phyloP scores from a whole-genome alignment of 2,113 vertebrate species.

The Heteronetta atricapilla region DNA sequence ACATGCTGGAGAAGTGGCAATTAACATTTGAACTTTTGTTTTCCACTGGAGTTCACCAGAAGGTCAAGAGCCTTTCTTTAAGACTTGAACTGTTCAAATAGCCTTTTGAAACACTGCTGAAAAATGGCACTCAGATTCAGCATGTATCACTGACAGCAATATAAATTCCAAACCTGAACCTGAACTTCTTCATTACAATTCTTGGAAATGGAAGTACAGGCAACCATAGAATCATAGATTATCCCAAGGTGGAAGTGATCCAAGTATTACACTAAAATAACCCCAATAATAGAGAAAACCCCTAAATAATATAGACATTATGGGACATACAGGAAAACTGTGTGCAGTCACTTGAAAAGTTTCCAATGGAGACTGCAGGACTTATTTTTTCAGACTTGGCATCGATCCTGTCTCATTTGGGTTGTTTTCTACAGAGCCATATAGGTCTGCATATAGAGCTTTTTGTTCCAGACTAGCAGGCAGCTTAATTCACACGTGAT shows the following conservation, averaged over 20 bases:
- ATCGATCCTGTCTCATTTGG: background rate
- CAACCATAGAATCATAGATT: background rate
- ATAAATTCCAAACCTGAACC: background rate
- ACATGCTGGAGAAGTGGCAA: background rate
- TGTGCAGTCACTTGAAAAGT: background rate
- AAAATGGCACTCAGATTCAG: background rate
- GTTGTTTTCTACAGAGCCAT: background rate
- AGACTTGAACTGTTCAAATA: background rate
- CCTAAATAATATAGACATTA: background rate
- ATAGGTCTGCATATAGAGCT: background rate
- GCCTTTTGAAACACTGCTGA: background rate
- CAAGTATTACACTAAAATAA: background rate
- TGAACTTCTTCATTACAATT: background rate
- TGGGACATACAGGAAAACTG: background rate
- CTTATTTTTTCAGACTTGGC: background rate
- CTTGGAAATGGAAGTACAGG: slow-evolving; percentile 33
- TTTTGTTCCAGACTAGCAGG: background rate
- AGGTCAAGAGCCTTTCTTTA: slow-evolving; percentile 29
- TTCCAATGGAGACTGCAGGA: background rate
- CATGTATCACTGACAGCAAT: background rate
- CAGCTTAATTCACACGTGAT: background rate
- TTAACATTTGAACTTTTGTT: slow-evolving; percentile 2
- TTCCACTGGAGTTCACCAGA: slow-evolving; percentile 10
- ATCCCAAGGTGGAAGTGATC: background rate
- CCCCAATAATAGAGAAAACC: background rate